Evolutionary conservation across 1,140 invertebrate genomes (phyloP).

Genomic region (Drosophila jambulina): DNA sequence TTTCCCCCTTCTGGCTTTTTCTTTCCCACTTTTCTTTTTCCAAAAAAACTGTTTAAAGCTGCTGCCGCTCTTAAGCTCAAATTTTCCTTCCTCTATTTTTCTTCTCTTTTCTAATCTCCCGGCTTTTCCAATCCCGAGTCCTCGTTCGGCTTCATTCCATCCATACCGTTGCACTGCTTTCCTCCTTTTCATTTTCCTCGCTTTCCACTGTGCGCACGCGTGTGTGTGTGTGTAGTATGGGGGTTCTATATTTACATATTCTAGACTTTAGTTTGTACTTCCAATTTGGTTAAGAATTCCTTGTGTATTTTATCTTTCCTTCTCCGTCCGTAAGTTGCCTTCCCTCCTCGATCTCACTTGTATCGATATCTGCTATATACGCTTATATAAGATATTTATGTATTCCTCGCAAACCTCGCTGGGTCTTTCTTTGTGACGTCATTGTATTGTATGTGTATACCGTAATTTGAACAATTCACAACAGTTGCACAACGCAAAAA

Average conservation of each 20-base stretch:
- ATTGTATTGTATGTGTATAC: conserved; percentile 64
- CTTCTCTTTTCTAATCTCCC: neutral
- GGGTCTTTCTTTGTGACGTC: conserved; percentile 69
- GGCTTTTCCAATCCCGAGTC: conserved; percentile 1
- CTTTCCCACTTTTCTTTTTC: neutral
- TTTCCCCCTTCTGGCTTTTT: conserved; percentile 3
- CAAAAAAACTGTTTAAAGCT: conserved; percentile 57
- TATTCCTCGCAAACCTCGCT: conserved; percentile 46
- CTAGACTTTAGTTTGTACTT: conserved; percentile 83
- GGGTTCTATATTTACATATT: conserved; percentile 71
- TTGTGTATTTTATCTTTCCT: conserved; percentile 75
- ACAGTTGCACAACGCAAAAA: conserved; percentile 80
- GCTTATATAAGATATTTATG: conserved; percentile 19
- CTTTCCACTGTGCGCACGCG: conserved; percentile 26
- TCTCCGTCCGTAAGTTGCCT: conserved; percentile 43
- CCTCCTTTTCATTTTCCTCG: conserved; percentile 17
- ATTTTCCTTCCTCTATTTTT: conserved; percentile 27
- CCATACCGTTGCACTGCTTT: conserved; percentile 48
- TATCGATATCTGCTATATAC: conserved; percentile 19
- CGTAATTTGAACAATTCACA: conserved; percentile 83
- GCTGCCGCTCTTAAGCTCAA: conserved; percentile 63
- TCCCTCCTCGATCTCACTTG: conserved; percentile 20
- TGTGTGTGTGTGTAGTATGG: conserved; percentile 45
- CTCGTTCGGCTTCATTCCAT: conserved; percentile 8
- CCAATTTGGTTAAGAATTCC: conserved; percentile 83